Conservation (phyloP, 2,797 vertebrate genomes). For the Diplodus puntazzo region DNA sequence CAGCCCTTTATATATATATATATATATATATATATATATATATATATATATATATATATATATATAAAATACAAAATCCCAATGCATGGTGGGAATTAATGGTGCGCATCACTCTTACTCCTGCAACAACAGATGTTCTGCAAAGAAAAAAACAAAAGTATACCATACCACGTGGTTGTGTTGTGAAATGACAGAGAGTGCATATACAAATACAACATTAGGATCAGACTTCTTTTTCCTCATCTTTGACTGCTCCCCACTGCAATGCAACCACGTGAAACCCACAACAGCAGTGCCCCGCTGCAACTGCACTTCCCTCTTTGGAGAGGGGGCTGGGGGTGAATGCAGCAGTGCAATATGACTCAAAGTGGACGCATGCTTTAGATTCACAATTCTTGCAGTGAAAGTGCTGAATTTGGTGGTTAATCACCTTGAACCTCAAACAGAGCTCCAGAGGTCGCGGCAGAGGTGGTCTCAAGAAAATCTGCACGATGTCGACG, state of each 20-base stretch:
- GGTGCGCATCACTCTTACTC: too few species aligned
- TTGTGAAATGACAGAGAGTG: too few species aligned
- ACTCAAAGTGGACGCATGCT: neutral
- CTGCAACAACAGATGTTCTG: neutral
- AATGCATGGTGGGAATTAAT: neutral
- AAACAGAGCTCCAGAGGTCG: slow-evolving; percentile 45
- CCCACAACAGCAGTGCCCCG: too few species aligned
- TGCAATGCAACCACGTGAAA: neutral
- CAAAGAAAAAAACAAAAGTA: neutral
- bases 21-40: too few species aligned
- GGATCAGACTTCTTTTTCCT: neutral
- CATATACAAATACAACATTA: neutral
- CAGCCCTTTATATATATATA: too few species aligned
- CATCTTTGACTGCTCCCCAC: neutral
- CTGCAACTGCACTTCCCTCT: too few species aligned
- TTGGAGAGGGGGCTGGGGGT: too few species aligned
- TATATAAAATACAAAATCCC: neutral
- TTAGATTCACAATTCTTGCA: neutral
- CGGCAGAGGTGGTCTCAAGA: slow-evolving; percentile 49
- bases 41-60: neutral
- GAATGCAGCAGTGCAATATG: neutral
- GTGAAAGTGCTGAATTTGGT: rapidly evolving
- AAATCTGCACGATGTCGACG: slow-evolving; percentile 74
- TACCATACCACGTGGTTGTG: neutral
- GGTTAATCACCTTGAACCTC: slow-evolving; percentile 59